A percentile compares a stretch with the other conserved stretches of the same genome.
These are phyloP conservation scores for Thomomys bottae DNA, from an alignment of 2,113 vertebrate genomes.

Conservation along the genomic window DNA sequence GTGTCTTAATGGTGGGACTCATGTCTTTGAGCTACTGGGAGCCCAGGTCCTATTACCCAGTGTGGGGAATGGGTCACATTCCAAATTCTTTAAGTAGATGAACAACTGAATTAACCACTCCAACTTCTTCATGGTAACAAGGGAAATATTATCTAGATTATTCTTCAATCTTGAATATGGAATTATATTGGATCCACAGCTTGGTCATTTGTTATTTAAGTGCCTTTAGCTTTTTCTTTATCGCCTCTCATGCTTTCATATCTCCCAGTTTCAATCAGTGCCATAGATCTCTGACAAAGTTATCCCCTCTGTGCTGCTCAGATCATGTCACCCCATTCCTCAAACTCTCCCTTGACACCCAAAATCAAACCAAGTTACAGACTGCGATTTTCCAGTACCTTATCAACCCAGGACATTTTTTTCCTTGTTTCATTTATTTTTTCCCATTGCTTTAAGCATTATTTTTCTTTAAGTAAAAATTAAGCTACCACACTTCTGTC, in stretches of 20 bases:
- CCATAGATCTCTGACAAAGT: slow-evolving; percentile 60
- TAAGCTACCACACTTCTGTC: background rate
- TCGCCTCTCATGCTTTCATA: slow-evolving; percentile 14
- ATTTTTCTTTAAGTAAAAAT: slow-evolving; percentile 53
- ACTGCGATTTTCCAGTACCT: slow-evolving; percentile 48
- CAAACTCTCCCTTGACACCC: slow-evolving; percentile 24
- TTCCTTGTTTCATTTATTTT: slow-evolving; percentile 14
- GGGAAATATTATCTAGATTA: background rate
- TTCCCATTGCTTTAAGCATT: slow-evolving; percentile 27
- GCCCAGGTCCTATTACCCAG: background rate
- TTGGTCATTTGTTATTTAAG: slow-evolving; percentile 56
- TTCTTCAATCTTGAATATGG: slow-evolving; percentile 31
- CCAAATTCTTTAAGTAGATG: background rate
- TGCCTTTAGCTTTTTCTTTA: slow-evolving; percentile 39
- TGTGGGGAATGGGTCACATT: background rate
- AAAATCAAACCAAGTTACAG: slow-evolving; percentile 30
- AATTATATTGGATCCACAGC: slow-evolving; percentile 19
- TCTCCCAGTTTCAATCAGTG: slow-evolving; percentile 36
- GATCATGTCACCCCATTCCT: slow-evolving; percentile 53
- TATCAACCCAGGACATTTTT: background rate
- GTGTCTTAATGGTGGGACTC: background rate
- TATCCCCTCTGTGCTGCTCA: background rate
- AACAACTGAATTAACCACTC: background rate
- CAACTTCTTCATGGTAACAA: background rate
- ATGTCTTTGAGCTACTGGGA: background rate